Evolutionary conservation across 2,113 vertebrate species (phyloP), one percentile per base, ranked within the genome.

Genomic region (Arvicanthis niloticus): DNA sequence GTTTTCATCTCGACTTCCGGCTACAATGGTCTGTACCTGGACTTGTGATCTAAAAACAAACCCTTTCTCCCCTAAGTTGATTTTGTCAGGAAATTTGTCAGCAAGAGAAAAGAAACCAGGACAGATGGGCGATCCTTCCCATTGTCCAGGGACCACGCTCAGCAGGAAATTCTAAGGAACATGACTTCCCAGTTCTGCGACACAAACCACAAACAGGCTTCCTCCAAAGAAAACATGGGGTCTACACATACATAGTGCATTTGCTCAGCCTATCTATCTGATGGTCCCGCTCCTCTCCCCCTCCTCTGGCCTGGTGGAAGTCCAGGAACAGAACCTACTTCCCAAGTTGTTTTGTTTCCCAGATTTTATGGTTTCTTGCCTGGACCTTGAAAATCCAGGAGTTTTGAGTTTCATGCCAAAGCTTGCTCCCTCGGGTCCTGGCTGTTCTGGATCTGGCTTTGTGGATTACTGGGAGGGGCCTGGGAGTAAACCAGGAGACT

Each of bases 301-400:
- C 5, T 34, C 31, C 80, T 85, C 60, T 29, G 7, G 40, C 26
- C 73, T 73, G 11, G 26, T 40, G 37, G 51, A 13, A 67, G 19
- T 13, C 34, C 22, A 34, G 56, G 24, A n/a, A 80, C 67, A 96
- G 91, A 97, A 86, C 86, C 24, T 34, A 24, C 40, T 85, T 56
- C 37, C 80, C 68, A 82, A 60, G 22, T 5, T 21, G 4, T 26
- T 62, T 7, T 65, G 3, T 67, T 67, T 68, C 67, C 31, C 67
- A 87, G 5, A 84, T 65, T 53, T 53, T n/a, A 15, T 2, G 11
- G 58, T 77, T 19, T 48, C 29, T 56, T 70, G 21, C 37, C 68
- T 51, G 88, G 78, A 93, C 45, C 91, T 73, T 76, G 76, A 84
- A 94, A 96, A 94, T 58, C 81, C 26, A 1, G 1, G 34, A 51